Evolutionary conservation across 2,888 invertebrate species (phyloP).

Genomic region (Cheilosia scutellata): DNA sequence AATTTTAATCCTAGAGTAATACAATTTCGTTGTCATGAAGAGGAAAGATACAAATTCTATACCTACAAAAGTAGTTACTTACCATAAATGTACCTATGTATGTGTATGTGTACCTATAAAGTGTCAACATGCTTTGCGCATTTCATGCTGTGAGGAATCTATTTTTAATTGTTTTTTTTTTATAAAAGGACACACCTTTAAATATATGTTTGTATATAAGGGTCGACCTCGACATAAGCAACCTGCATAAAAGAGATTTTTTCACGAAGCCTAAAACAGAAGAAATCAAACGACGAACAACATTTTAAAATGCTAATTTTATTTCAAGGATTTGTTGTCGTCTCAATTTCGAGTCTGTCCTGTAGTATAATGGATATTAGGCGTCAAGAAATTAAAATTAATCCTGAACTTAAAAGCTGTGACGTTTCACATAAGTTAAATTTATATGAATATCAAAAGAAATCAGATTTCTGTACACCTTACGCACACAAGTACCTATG

Average conservation of each 20-base stretch:
- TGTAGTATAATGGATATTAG: conserved; percentile 29
- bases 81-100: neutral
- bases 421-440: conserved; percentile 15
- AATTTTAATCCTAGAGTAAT: conserved; percentile 25
- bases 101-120: neutral
- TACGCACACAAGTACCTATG: neutral
- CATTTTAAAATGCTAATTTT: conserved; percentile 39
- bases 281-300: conserved; percentile 21
- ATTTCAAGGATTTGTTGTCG: conserved; percentile 27
- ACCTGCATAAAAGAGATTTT: conserved; percentile 9
- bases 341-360: neutral
- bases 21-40: neutral
- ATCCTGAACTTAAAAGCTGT: conserved; percentile 4
- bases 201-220: neutral
- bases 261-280: conserved; percentile 2
- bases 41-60: neutral
- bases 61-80: neutral
- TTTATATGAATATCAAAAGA: conserved; percentile 42
- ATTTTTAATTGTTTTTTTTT: neutral
- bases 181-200: conserved; percentile 1
- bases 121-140: conserved; percentile 5
- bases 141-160: conserved; percentile 5
- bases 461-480: neutral
- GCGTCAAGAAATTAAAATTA: conserved; percentile 8
- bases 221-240: conserved; percentile 4